Evolutionary conservation across 2,113 vertebrate species (phyloP), one percentile per base, ranked within the genome.

Genomic region (Pagrus major): DNA sequence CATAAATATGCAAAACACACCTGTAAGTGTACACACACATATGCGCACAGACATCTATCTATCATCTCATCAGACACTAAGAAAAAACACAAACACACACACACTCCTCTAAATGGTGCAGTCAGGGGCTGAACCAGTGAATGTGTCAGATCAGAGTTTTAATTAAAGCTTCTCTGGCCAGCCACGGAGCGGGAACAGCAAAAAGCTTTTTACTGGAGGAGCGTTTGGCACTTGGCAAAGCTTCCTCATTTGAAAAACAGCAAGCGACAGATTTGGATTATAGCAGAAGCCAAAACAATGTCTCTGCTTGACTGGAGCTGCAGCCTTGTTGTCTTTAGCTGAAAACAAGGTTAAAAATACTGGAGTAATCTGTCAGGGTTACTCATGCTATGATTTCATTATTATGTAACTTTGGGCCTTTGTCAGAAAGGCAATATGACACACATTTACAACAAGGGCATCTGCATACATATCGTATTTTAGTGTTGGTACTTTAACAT

Each of bases 191-290:
- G 76, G 41, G 31, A 90, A 90, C 88, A 89, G 58, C 82, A 71
- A 83, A 92, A 90, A 71, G 78, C 80, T 90, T 89, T 90, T 90
- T 88, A 89, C 63, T 49, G 60, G 58, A 58, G 39, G 56, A 86
- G 59, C 46, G 64, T 81, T 76, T 78, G 77, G 83, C 64, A 51
- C 72, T 78, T 81, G 81, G 75, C 82, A 71, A 89, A 86, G 80
- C 69, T 54, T 80, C 37, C 56, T 70, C 42, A 58, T 84, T 89
- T 88, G 76, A 87, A 86, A 90, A 87, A 86, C 78, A 63, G 82
- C 68, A 47, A 83, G 79, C 78, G 82, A 84, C 82, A 75, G 47
- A 89, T 85, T 88, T 82, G 83, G 78, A 86, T 86, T 88, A 76
- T 27, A 80, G 73, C 74, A 61, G 60, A 65, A 83, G 61, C 86